Percentiles rank a stretch among this genome's conserved stretches.
These are phyloP conservation scores for Unio delphinus DNA, from an alignment of 2,888 invertebrate species.

Conservation along the genomic window DNA sequence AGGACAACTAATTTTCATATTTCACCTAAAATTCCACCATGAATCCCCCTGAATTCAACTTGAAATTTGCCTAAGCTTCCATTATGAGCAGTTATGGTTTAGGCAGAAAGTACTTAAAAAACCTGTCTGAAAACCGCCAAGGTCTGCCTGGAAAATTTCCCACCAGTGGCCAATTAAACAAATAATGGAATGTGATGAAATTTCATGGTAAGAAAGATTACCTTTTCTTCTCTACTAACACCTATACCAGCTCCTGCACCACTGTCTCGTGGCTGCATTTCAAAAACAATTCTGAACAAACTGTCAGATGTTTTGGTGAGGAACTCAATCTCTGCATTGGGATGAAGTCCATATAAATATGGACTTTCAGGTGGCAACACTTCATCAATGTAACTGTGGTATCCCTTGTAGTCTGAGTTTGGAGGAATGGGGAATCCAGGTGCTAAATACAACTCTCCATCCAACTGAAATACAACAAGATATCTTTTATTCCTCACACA, in stretches of 20 bases:
- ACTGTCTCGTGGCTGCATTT: slow-evolving; percentile 95
- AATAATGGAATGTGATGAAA: no score
- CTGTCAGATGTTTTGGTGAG: slow-evolving; percentile 93
- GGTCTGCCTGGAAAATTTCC: no score
- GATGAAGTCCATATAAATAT: slow-evolving; percentile 93
- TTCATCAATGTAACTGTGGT: slow-evolving; percentile 94
- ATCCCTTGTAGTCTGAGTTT: slow-evolving; percentile 92
- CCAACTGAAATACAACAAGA: slow-evolving; percentile 77
- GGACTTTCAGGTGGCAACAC: slow-evolving; percentile 93
- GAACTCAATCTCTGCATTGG: slow-evolving; percentile 97
- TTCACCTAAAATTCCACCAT: no score
- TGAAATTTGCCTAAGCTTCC: no score
- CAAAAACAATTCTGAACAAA: slow-evolving; percentile 93
- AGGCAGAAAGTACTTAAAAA: no score
- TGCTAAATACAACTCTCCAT: slow-evolving; percentile 91
- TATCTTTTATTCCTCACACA: no score
- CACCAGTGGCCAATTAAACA: no score
- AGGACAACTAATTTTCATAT: no score
- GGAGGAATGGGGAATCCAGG: slow-evolving; percentile 95
- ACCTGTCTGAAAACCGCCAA: no score
- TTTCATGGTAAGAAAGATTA: slow-evolving; percentile 15
- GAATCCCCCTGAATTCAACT: no score
- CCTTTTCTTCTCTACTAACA: slow-evolving; percentile 92
- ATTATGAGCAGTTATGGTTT: no score
- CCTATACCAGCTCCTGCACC: slow-evolving; percentile 88